phyloP scores from a whole-genome alignment of 1,140 invertebrate genomes.

The Pogonomyrmex barbatus region DNA sequence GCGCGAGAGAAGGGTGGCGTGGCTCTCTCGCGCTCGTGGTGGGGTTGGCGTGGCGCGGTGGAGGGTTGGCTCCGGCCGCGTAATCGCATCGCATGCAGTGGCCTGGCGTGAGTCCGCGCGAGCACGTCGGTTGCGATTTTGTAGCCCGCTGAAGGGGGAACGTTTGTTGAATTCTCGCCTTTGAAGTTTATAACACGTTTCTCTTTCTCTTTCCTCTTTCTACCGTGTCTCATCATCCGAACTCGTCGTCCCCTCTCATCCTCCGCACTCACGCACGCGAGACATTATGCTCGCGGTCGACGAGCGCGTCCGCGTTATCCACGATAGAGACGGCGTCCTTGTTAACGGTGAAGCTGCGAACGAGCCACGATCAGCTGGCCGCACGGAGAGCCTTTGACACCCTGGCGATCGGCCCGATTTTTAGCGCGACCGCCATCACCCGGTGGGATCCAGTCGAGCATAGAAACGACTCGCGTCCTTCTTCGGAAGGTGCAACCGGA shows the following conservation, averaged over 20 bases:
- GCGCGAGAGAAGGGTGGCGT: slow-evolving; percentile 47
- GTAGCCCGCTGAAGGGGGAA: no score
- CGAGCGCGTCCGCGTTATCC: slow-evolving; percentile 61
- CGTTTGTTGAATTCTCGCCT: slow-evolving; percentile 2
- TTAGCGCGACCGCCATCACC: slow-evolving; percentile 38
- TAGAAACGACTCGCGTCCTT: slow-evolving; percentile 38
- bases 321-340: slow-evolving; percentile 53
- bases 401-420: slow-evolving; percentile 36
- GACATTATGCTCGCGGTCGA: slow-evolving; percentile 77
- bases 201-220: background rate
- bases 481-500: slow-evolving; percentile 35
- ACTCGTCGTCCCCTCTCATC: background rate
- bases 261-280: slow-evolving; percentile 59
- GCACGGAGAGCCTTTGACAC: slow-evolving; percentile 73
- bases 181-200: slow-evolving; percentile 8
- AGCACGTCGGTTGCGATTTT: slow-evolving; percentile 66
- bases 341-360: slow-evolving; percentile 58
- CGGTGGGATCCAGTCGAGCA: slow-evolving; percentile 22
- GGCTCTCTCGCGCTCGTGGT: slow-evolving; percentile 64
- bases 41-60: slow-evolving; percentile 70
- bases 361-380: slow-evolving; percentile 57
- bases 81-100: slow-evolving; percentile 85
- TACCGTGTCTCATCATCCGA: no score
- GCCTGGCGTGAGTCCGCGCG: slow-evolving; percentile 82
- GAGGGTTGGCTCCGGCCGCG: slow-evolving; percentile 82